phyloP scores from a whole-genome alignment of 2,797 vertebrate species.

The Sparus aurata region DNA sequence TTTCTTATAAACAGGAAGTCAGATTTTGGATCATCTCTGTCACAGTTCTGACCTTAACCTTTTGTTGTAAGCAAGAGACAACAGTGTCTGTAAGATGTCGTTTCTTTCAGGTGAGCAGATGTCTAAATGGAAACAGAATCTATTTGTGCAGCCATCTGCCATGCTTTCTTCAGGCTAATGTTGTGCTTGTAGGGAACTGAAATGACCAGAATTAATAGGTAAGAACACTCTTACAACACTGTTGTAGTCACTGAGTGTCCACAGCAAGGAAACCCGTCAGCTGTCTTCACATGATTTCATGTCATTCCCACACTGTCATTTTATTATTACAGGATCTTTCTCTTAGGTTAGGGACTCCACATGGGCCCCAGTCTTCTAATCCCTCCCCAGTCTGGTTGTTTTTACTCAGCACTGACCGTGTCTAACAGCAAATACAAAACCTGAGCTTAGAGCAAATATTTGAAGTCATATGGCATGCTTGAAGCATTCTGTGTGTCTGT shows the following conservation, averaged over 20 bases:
- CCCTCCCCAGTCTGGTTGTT: not conserved
- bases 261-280: constrained; percentile 7
- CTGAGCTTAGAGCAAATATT: constrained; percentile 44
- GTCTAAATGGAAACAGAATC: not conserved
- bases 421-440: not conserved
- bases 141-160: not conserved
- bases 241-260: not conserved
- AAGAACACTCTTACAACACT: not conserved
- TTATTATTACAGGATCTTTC: not conserved
- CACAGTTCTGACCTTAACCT: not conserved
- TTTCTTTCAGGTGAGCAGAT: not conserved
- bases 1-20: constrained; percentile 38
- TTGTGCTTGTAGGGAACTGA: not conserved
- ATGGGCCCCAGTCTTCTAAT: not conserved
- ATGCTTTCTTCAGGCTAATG: constrained; percentile 10
- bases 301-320: not conserved
- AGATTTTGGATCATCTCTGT: constrained; percentile 6
- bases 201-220: not conserved
- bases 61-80: constrained; percentile 4
- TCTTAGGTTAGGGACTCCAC: constrained; percentile 4
- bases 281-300: constrained; percentile 2
- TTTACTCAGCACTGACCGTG: not conserved
- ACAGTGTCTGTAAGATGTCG: not conserved
- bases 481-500: not conserved
- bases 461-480: not conserved